phyloP scores from a whole-genome alignment of 2,797 vertebrate genomes.

The Coccyzus lansbergi region DNA sequence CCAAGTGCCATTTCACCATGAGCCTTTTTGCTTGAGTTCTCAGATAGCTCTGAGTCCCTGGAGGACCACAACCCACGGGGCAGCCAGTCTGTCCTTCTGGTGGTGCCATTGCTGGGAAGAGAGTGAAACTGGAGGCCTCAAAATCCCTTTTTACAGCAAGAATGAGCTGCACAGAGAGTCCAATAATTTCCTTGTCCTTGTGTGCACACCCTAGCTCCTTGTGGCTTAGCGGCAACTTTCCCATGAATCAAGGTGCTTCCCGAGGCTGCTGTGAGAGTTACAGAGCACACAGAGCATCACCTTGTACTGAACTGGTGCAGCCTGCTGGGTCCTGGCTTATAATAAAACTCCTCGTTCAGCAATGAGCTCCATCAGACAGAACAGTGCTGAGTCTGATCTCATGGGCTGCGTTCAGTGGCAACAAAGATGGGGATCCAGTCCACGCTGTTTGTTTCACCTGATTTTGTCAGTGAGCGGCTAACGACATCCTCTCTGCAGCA shows the following conservation, averaged over 20 bases:
- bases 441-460: not conserved
- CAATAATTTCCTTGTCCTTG: not conserved
- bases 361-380: not conserved
- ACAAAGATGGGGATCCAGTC: not conserved
- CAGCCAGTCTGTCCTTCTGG: not conserved
- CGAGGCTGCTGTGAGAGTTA: not conserved
- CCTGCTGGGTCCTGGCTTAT: not conserved
- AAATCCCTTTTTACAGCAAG: not conserved
- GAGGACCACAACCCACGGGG: not conserved
- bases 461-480: not conserved
- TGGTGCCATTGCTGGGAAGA: not conserved
- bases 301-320: not conserved
- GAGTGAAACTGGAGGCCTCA: not conserved
- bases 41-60: not conserved
- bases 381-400: not conserved
- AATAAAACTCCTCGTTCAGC: not conserved
- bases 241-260: not conserved
- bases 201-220: not conserved
- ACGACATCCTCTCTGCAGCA: not conserved
- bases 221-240: not conserved
- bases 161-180: not conserved
- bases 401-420: not conserved
- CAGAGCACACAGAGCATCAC: not conserved
- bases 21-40: not conserved
- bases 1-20: not conserved